Evolutionary conservation across 2,888 invertebrate genomes (phyloP), one percentile per base, ranked within the genome.

Genomic region (Eristalis arbustorum): DNA sequence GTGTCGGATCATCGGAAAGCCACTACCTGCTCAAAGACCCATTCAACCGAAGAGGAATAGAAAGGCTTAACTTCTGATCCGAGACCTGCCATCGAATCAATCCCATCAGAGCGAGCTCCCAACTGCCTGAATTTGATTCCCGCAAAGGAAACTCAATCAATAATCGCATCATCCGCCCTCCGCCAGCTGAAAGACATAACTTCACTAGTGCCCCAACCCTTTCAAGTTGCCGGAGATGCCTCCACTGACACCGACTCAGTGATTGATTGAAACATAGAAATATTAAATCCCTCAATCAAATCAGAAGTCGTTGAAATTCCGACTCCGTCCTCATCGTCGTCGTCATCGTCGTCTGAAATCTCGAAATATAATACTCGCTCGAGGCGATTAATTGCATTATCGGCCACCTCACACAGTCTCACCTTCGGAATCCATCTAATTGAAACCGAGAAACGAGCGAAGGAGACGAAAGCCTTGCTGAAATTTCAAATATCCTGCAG

Each of bases 401-500:
- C 56, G 57, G 34, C 67, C 49, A 28, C 28, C 62, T 42, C 78
- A 82, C 57, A 74, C 49, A 68, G 71, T 75, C 57, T 42, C 62
- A 67, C 74, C 66, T 31, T 28, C 57, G 59, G 57, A 78, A 83
- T 74, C 59, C 71, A 71, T 83, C 87, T 83, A 83, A 87, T 82
- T 87, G 87, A 83, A 83, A 71, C 49, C 76, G 22, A 85, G 31
- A 31, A 31, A 31, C 69, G 73, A 57, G 64, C 63, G 37, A 28
- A 25, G 22, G n/a, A 40, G n/a, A 49, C 14, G 62, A 66, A 57
- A 64, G 77, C 73, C 64, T 71, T 81, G 34, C 73, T 79, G 71
- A 83, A 87, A 77, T 87, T 82, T 75, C 87, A 87, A 82, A 82
- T 87, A 87, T 87, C 87, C 82, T 87, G 85, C 69, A 69, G 28